phyloP scores from a whole-genome alignment of 1,140 invertebrate species.

The Danaus melanippus region DNA sequence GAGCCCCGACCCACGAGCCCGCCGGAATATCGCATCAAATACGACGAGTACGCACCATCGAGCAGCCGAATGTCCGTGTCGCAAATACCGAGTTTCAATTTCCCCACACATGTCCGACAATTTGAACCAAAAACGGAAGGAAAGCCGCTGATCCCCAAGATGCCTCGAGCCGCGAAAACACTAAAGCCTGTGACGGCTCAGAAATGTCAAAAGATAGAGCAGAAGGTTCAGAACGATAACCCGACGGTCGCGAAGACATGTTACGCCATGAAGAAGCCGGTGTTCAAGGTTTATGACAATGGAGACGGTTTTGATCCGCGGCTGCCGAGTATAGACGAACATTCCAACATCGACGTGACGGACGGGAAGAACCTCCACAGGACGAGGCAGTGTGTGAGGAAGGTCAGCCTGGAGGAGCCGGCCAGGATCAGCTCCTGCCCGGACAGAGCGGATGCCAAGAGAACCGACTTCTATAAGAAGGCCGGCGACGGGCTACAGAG shows the following conservation, averaged over 20 bases:
- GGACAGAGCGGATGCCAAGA: conserved; percentile 28
- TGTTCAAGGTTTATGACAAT: conserved; percentile 43
- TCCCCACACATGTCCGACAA: conserved; percentile 5
- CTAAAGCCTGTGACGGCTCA: neutral
- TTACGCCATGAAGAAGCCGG: conserved; percentile 29
- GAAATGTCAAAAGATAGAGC: too few species aligned
- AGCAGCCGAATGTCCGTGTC: conserved; percentile 9
- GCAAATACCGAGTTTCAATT: conserved; percentile 11
- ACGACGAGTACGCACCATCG: conserved; percentile 23
- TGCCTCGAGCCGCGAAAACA: conserved; percentile 7
- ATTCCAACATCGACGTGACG: conserved; percentile 41
- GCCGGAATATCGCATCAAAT: conserved; percentile 40
- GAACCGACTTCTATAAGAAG: conserved; percentile 38
- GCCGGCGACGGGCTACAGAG: conserved; percentile 47
- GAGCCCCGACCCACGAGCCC: conserved; percentile 42
- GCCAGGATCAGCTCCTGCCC: conserved; percentile 37
- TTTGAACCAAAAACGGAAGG: conserved; percentile 15
- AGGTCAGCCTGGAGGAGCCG: conserved; percentile 32
- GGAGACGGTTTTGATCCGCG: conserved; percentile 43
- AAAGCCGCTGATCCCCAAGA: conserved; percentile 11
- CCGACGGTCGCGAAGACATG: too few species aligned
- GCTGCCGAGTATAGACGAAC: conserved; percentile 51
- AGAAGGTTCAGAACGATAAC: too few species aligned
- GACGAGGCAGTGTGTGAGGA: conserved; percentile 24
- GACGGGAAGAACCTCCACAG: conserved; percentile 16